Evolutionary conservation across 2,888 invertebrate genomes (phyloP).

Genomic region (Hypena proboscidalis): DNA sequence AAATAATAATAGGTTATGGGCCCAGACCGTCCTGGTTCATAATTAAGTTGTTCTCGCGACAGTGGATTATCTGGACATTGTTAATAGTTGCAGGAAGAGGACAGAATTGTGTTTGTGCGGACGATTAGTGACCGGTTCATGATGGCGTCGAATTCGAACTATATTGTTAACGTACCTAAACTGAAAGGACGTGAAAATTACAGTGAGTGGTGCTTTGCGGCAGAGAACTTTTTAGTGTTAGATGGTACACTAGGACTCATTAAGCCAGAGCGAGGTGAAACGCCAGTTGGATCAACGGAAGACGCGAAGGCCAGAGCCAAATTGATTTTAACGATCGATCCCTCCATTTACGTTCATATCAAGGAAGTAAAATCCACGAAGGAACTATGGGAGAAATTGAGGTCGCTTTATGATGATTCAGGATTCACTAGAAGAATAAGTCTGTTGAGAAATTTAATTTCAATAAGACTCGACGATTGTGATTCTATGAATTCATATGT

Average conservation of each 20-base stretch:
- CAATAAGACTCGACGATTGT: slow-evolving; percentile 9
- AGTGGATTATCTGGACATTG: too few species aligned
- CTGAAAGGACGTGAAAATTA: too few species aligned
- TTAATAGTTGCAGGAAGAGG: too few species aligned
- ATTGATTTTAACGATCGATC: slow-evolving; percentile 15
- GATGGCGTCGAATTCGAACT: slow-evolving; percentile 5
- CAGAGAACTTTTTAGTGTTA: slow-evolving; percentile 11
- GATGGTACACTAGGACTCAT: slow-evolving; percentile 1
- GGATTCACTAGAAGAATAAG: slow-evolving; percentile 14
- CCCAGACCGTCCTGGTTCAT: too few species aligned
- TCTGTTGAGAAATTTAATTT: slow-evolving; percentile 12
- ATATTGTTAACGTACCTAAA: slow-evolving; percentile 6
- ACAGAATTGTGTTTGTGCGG: too few species aligned
- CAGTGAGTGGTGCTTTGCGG: too few species aligned
- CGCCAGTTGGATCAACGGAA: neutral
- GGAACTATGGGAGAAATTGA: slow-evolving; percentile 10
- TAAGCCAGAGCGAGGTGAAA: neutral
- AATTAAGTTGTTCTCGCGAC: neutral
- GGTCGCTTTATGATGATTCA: slow-evolving; percentile 2
- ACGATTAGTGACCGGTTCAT: neutral
- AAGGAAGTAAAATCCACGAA: slow-evolving; percentile 6
- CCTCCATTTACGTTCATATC: slow-evolving; percentile 9
- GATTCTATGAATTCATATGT: slow-evolving; percentile 11
- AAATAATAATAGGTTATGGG: too few species aligned
- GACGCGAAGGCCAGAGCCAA: slow-evolving; percentile 9